These are phyloP conservation scores for Drosophila ambigua DNA, from an alignment of 1,140 invertebrate genomes.

Conservation along the genomic window DNA sequence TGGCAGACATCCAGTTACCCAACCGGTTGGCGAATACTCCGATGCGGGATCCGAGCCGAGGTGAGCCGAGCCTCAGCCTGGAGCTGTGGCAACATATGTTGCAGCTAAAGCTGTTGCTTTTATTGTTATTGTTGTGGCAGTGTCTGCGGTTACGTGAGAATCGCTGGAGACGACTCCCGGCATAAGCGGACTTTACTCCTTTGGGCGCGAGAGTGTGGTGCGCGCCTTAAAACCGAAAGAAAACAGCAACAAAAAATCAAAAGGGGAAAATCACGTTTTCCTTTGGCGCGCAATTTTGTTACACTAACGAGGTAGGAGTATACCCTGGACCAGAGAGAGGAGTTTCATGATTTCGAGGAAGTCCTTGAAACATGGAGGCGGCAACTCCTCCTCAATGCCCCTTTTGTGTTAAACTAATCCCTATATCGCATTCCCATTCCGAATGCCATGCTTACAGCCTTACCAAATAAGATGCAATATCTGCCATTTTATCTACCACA, in stretches of 20 bases:
- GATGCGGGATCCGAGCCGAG: constrained; percentile 4
- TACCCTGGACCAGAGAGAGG: too few relatives aligned
- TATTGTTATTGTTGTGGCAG: constrained; percentile 34
- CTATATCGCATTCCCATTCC: too few relatives aligned
- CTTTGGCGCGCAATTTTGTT: constrained; percentile 71
- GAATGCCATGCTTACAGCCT: too few relatives aligned
- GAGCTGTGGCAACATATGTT: constrained; percentile 62
- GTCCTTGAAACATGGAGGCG: too few relatives aligned
- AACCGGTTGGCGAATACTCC: constrained; percentile 47
- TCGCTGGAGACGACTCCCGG: constrained; percentile 44
- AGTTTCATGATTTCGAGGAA: constrained; percentile 8
- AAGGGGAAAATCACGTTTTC: constrained; percentile 79
- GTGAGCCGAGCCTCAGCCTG: background rate
- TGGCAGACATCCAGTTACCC: constrained; percentile 41
- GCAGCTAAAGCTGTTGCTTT: constrained; percentile 11
- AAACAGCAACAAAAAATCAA: constrained; percentile 39
- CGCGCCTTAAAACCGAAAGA: constrained; percentile 41
- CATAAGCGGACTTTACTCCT: constrained; percentile 44
- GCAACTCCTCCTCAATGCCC: too few relatives aligned
- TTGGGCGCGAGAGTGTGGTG: constrained; percentile 46
- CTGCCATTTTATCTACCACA: too few relatives aligned
- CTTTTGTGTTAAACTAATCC: too few relatives aligned
- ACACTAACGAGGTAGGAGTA: constrained; percentile 16
- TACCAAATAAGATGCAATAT: too few relatives aligned
- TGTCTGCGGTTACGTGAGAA: constrained; percentile 67